Conservation (phyloP, 2,113 vertebrate genomes). For the Aphyosemion australe region DNA sequence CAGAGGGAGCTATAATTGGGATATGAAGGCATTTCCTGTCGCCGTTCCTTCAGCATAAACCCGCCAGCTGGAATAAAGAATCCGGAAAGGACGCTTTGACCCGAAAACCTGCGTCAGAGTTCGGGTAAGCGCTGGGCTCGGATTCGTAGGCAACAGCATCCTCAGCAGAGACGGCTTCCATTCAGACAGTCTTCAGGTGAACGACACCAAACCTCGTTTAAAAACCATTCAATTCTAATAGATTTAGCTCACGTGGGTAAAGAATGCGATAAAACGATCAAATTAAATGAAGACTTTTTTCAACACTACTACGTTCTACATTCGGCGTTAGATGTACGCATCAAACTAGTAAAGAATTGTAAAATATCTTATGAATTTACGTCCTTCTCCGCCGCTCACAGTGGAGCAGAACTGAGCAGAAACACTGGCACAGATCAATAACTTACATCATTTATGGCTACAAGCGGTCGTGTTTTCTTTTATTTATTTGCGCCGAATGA, state of each 20-base stretch:
- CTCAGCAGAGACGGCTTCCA: background rate
- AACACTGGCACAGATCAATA: background rate
- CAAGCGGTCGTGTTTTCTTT: rapidly evolving
- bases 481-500: background rate
- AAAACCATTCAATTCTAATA: background rate
- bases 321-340: background rate
- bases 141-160: slow-evolving; percentile 8
- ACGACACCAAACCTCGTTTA: slow-evolving; percentile 26
- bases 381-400: too few relatives aligned
- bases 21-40: slow-evolving; percentile 34
- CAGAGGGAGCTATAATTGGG: background rate
- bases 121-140: slow-evolving; percentile 36
- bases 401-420: background rate
- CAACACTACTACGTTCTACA: rapidly evolving
- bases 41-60: slow-evolving; percentile 19
- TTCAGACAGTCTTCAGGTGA: background rate
- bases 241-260: background rate
- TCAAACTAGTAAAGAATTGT: rapidly evolving
- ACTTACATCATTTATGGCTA: background rate
- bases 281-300: too few relatives aligned
- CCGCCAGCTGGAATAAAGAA: background rate
- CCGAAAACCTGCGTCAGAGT: slow-evolving; percentile 32
- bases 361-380: background rate
- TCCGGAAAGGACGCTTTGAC: slow-evolving; percentile 20
- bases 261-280: background rate